phyloP scores from a whole-genome alignment of 2,888 invertebrate species.

The Nephrotoma appendiculata region DNA sequence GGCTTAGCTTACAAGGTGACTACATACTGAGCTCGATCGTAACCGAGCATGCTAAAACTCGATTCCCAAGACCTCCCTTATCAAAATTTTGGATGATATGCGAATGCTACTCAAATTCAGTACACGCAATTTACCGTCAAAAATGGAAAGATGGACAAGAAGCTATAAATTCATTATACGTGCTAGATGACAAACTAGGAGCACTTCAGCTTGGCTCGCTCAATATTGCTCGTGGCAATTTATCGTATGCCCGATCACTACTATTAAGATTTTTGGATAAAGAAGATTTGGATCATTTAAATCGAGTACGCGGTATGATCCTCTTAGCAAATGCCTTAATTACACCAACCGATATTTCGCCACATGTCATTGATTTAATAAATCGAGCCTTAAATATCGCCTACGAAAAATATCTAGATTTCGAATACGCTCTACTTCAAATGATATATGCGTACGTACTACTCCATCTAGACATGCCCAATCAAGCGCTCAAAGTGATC shows the following conservation, averaged over 20 bases:
- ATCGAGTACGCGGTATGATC: slow-evolving; percentile 49
- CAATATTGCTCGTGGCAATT: slow-evolving; percentile 30
- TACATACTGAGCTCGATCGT: slow-evolving; percentile 43
- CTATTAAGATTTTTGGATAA: slow-evolving; percentile 22
- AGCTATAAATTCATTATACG: slow-evolving; percentile 50
- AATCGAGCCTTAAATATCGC: slow-evolving; percentile 62
- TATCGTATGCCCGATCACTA: slow-evolving; percentile 24
- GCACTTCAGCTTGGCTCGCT: slow-evolving; percentile 36
- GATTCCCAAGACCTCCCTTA: slow-evolving; percentile 48
- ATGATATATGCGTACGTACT: slow-evolving; percentile 68
- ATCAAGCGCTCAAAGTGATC: slow-evolving; percentile 56
- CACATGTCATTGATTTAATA: slow-evolving; percentile 42
- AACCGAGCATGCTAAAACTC: slow-evolving; percentile 43
- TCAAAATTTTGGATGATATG: slow-evolving; percentile 52
- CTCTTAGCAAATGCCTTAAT: slow-evolving; percentile 51
- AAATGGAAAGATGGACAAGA: slow-evolving; percentile 57
- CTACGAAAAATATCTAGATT: slow-evolving; percentile 59
- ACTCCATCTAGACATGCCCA: slow-evolving; percentile 58
- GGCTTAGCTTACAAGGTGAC: slow-evolving; percentile 34
- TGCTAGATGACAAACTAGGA: slow-evolving; percentile 51
- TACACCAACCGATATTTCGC: slow-evolving; percentile 31
- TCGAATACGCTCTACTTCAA: slow-evolving; percentile 56
- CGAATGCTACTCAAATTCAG: slow-evolving; percentile 41
- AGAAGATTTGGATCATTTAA: slow-evolving; percentile 31
- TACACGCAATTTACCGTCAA: slow-evolving; percentile 32